A percentile compares a stretch with the other conserved stretches of the same genome.
Conservation (phyloP, 1,140 invertebrate genomes). For the Dryas iulia region DNA sequence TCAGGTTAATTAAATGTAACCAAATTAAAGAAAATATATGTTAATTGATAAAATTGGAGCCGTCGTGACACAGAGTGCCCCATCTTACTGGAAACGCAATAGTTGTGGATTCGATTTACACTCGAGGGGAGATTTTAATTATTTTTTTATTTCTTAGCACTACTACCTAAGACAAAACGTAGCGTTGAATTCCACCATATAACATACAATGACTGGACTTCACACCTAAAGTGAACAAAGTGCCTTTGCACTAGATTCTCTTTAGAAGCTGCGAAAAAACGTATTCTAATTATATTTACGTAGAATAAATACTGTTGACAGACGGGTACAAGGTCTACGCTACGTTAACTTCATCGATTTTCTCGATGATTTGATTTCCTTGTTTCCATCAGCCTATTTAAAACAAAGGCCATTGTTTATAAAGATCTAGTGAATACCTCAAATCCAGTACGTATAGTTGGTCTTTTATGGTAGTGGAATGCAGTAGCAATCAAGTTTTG, state of each 20-base stretch:
- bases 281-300: neutral
- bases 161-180: too few relatives aligned
- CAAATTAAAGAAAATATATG: neutral
- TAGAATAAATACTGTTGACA: slow-evolving; percentile 9
- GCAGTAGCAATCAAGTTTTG: slow-evolving; percentile 58
- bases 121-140: too few relatives aligned
- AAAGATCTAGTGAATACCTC: slow-evolving; percentile 21
- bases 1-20: neutral
- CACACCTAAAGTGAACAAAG: too few relatives aligned
- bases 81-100: too few relatives aligned
- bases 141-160: too few relatives aligned
- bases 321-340: slow-evolving; percentile 20
- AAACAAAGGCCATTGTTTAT: slow-evolving; percentile 41
- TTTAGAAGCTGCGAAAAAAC: too few relatives aligned
- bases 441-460: slow-evolving; percentile 27
- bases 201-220: too few relatives aligned
- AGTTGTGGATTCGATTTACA: too few relatives aligned
- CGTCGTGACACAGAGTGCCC: too few relatives aligned
- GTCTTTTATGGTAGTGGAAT: slow-evolving; percentile 51
- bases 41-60: too few relatives aligned
- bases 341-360: slow-evolving; percentile 23
- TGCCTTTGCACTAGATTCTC: too few relatives aligned
- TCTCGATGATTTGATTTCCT: slow-evolving; percentile 30
- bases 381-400: slow-evolving; percentile 24
- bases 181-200: too few relatives aligned